phyloP scores from a whole-genome alignment of 2,113 vertebrate species.

The human (Homo sapiens) region GRCh38 chr1:10369001-10369500 shows the following conservation, averaged over 20 bases:
- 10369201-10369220: neutral
- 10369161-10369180: neutral
- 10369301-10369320: no score
- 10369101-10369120: neutral
- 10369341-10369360: no score
- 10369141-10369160: neutral
- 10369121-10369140: neutral
- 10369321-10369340: no score
- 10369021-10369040: neutral
- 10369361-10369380: no score
- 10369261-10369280: neutral
- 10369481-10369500: no score
- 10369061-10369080: neutral
- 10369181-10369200: neutral
- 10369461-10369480: no score
- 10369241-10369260: neutral
- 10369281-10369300: neutral
- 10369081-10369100: neutral
- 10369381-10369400: no score
- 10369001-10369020: neutral
- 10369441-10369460: no score
- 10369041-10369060: no score
- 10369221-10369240: neutral
- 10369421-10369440: no score
- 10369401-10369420: no score